Conservation (phyloP, 2,797 vertebrate species). For the Anguilla marmorata region DNA sequence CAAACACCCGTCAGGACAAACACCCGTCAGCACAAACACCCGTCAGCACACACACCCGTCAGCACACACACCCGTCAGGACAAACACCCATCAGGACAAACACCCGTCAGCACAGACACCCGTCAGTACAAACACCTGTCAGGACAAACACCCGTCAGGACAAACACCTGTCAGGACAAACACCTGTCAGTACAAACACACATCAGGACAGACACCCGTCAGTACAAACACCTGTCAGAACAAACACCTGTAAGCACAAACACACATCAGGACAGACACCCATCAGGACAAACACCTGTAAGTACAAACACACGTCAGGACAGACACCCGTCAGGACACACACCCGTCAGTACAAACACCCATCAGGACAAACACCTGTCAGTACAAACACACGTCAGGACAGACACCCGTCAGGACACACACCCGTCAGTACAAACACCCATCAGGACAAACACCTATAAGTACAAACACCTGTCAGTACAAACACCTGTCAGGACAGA, state of each 20-base stretch:
- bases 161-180: not conserved
- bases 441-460: too few species aligned
- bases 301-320: too few species aligned
- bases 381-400: too few species aligned
- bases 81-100: not conserved
- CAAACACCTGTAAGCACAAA: not conserved
- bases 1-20: not conserved
- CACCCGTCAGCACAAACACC: not conserved
- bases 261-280: too few species aligned
- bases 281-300: too few species aligned
- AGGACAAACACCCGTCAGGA: not conserved
- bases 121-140: not conserved
- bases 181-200: too few species aligned
- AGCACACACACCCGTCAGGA: not conserved
- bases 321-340: not conserved
- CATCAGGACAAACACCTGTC: too few species aligned
- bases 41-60: not conserved
- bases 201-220: too few species aligned
- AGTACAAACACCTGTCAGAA: not conserved
- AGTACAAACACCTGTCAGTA: too few species aligned
- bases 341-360: not conserved
- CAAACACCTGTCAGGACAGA: too few species aligned
- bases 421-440: too few species aligned
- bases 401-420: too few species aligned
- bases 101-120: not conserved